Percentiles rank a stretch among this genome's conserved stretches.
Conservation (phyloP, 2,113 vertebrate species). For the Saccopteryx bilineata region DNA sequence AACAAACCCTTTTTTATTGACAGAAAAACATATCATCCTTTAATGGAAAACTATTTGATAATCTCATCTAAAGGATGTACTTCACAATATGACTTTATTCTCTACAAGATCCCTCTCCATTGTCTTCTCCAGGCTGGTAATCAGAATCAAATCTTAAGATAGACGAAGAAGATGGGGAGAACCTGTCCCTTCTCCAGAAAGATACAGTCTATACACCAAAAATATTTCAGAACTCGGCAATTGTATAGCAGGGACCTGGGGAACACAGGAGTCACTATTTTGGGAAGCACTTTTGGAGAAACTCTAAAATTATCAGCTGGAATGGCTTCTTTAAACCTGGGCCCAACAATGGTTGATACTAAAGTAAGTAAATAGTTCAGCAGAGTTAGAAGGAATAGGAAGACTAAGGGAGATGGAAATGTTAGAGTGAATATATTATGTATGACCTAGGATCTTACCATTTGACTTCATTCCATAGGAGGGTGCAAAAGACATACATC, state of each 20-base stretch:
- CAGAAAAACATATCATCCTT: not conserved
- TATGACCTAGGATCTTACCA: not conserved
- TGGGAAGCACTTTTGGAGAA: not conserved
- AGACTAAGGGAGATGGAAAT: not conserved
- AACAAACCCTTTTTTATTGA: not conserved
- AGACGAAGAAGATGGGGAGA: not conserved
- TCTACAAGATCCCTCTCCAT: not conserved
- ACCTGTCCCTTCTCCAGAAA: not conserved
- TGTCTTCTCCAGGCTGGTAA: not conserved
- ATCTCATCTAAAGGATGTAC: not conserved
- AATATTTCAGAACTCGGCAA: not conserved
- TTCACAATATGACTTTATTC: not conserved
- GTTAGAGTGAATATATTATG: not conserved
- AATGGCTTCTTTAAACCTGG: not conserved
- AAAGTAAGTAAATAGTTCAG: not conserved
- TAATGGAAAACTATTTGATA: not conserved
- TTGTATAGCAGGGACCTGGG: not conserved
- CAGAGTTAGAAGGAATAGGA: not conserved
- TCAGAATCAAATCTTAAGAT: not conserved
- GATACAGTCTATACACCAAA: not conserved
- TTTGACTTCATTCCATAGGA: not conserved
- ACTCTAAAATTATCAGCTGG: not conserved
- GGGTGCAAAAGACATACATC: not conserved
- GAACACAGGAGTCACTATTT: not conserved
- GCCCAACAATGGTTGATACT: not conserved